Evolutionary conservation across 92 coral and sea anemone genomes (phyloP), one percentile per base, ranked within the genome.

Genomic region (Phenganax marumi): DNA sequence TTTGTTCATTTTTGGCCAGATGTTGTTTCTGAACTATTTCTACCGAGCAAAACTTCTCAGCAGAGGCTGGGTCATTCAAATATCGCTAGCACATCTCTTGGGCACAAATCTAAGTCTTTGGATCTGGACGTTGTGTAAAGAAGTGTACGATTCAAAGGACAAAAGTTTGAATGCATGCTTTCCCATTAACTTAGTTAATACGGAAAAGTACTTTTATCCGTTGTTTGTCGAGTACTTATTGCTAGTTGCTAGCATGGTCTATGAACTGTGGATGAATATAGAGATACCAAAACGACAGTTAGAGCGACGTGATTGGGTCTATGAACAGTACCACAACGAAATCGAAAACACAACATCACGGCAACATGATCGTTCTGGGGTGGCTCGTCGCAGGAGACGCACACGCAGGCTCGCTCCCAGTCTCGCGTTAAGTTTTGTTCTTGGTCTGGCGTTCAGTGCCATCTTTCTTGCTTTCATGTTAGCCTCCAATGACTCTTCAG

Each of bases 161-260:
- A 8, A 12, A 54, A 19, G 8, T 14, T 48, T 14, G 52, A 11
- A 25, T 13, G 3, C 16, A 5, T 12, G 51, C 55, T 10, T 7
- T 16, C 83, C 83, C 16, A 78, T 78, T 78, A 11, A 46, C 13
- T 68, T 78, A 18, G 48, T 19, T 14, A 6, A 50, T 24, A 48
- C 72, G 47, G 83, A 61, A 6, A 78, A 50, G 24, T 61, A 46
- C 60, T 78, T 78, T 47, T 78, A 78, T 50, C 73, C 83, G 10
- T 46, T 78, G 71, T 78, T 78, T 12, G 73, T 78, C 26, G 83
- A 78, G 52, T 78, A 78, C 50, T 50, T 78, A 57, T 24, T 78
- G 58, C 73, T 78, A 7, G 83, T 49, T 8, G 83, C 83, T 13
- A 60, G 73, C 52, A 78, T 78, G 83, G 14, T 78, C 12, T 78